Evolutionary conservation across 1,140 invertebrate genomes (phyloP).

Genomic region (Mylabris phalerata): DNA sequence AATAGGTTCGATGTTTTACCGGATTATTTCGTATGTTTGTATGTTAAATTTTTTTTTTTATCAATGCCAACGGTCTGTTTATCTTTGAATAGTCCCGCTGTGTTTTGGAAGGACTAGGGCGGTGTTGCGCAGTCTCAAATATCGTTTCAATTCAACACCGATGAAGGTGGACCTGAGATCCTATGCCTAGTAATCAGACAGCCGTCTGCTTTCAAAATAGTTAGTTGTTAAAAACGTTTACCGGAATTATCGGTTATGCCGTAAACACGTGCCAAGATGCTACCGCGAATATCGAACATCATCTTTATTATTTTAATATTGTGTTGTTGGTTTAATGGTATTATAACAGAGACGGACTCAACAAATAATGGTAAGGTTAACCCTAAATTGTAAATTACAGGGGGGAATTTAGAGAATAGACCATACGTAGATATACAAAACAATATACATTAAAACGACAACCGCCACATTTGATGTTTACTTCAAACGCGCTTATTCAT

Average conservation of each 20-base stretch:
- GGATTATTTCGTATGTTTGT: too few species aligned
- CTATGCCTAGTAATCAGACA: conserved; percentile 4
- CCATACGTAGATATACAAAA: too few species aligned
- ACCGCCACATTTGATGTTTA: too few species aligned
- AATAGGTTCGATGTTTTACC: too few species aligned
- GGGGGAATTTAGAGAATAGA: too few species aligned
- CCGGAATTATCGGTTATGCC: conserved; percentile 31
- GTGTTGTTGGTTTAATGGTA: conserved; percentile 18
- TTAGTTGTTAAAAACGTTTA: conserved; percentile 11
- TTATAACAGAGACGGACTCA: too few species aligned
- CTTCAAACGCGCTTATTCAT: too few species aligned
- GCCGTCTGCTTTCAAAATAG: conserved; percentile 14
- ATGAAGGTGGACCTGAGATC: conserved; percentile 23
- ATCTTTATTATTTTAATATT: conserved; percentile 24
- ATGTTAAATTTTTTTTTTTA: too few species aligned
- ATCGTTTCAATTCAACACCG: conserved; percentile 3
- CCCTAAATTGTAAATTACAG: too few species aligned
- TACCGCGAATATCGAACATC: conserved; percentile 21
- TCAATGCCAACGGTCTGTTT: background rate
- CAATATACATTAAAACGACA: too few species aligned
- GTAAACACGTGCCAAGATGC: conserved; percentile 33
- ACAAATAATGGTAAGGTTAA: too few species aligned
- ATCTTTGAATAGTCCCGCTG: conserved; percentile 22
- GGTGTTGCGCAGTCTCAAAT: conserved; percentile 16
- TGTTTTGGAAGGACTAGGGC: conserved; percentile 10